Base-by-base conservation (phyloP, 2,888 invertebrate species). In the Tenthredo scrophulariae region DNA sequence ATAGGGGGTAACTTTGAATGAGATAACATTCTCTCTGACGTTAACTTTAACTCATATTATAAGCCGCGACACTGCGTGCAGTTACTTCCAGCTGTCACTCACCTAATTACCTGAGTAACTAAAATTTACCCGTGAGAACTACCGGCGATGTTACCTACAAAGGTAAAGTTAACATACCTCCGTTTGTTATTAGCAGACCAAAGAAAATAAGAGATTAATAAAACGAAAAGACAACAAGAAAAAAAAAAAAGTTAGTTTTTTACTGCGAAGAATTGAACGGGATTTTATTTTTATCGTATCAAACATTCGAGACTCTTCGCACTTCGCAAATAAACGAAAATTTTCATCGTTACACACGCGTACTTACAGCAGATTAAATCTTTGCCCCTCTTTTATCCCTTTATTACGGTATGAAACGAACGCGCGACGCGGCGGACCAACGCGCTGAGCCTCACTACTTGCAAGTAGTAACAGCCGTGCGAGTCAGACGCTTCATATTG, bases 1-100 rank as follows among this genome's bases (percentile, higher is more conserved):
- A 75, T 18, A 37, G 29, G 75, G 26, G 46, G 22, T 75, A 75
- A 75, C 75, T 75, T 75, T 75, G 43, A 46, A 75, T 26, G 40
- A 75, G 75, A 75, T 75, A 43, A 75, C 75, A 46, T 75, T 75
- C 43, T 75, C 75, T 22, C 75, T 43, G 46, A 75, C 15, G 75
- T 9, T 75, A 75, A 75, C 43, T 46, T 75, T 4, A 13, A 70
- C 37, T 46, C 46, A 5, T 37, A 26, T 15, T 26, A n/a, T 4
- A 22, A n/a, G 43, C 2, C 2, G 26, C 10, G 15, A 26, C 46
- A 37, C n/a, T 75, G 26, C 46, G 37, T 62, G 75, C 75, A 26
- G 46, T 26, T 46, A 9, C 75, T 75, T 26, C 22, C 26, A 46
- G 18, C 70, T 37, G 70, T 70, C 70, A 70, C n/a, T 33, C 70